phyloP scores from a whole-genome alignment of 2,797 vertebrate genomes.

The Avahi laniger region DNA sequence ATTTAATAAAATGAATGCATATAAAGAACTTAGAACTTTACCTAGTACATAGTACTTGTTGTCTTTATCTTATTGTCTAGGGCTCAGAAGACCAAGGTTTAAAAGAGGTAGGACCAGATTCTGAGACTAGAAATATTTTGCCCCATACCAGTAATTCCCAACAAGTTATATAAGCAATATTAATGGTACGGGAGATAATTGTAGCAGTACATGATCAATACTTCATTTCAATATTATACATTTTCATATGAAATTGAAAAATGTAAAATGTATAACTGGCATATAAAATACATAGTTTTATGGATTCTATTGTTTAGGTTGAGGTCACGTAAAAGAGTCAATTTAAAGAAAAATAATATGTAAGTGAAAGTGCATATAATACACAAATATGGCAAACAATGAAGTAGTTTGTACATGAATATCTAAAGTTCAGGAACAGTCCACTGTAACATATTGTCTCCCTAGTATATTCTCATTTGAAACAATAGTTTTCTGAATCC shows the following conservation, averaged over 20 bases:
- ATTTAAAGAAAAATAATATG: not conserved
- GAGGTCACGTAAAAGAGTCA: not conserved
- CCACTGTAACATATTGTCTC: not conserved
- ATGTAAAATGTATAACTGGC: not conserved
- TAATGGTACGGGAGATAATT: not conserved
- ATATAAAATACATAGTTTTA: not conserved
- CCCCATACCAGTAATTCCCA: not conserved
- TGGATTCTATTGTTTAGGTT: not conserved
- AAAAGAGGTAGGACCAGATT: not conserved
- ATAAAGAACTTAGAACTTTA: not conserved
- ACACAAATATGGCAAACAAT: not conserved
- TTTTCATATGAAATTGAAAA: not conserved
- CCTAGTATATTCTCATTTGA: not conserved
- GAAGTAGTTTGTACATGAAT: not conserved
- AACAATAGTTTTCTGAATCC: not conserved
- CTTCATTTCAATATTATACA: not conserved
- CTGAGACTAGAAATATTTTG: not conserved
- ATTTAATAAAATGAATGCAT: slow-evolving; percentile 5
- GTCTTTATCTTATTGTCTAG: not conserved
- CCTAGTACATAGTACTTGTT: not conserved
- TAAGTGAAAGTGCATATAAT: not conserved
- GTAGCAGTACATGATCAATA: not conserved
- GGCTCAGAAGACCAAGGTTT: not conserved
- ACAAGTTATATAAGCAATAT: not conserved
- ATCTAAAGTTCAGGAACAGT: not conserved